Evolutionary conservation across 2,888 invertebrate genomes (phyloP), one percentile per base, ranked within the genome.

Genomic region (Zootermopsis nevadensis): DNA sequence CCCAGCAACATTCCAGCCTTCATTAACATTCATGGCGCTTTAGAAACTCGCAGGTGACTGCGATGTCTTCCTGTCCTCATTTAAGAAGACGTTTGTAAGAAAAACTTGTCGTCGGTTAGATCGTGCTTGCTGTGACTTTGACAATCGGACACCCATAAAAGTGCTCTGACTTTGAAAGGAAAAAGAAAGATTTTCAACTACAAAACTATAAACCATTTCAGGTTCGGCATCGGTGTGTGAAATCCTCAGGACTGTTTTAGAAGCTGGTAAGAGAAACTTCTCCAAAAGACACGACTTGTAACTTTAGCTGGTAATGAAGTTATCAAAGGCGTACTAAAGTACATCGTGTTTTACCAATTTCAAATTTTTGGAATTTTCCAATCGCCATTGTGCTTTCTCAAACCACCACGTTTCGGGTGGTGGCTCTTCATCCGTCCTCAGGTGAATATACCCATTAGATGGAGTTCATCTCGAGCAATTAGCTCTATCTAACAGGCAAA

Each of bases 21-120:
- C 74, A 74, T 42, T 74, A 74, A 74, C 74, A 74, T n/a, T 38
- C 33, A 22, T 8, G 42, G 22, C 22, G 24, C n/a, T 74, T 30
- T 10, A 38, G 42, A 74, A 69, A 27, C 24, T 3, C 3, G 74
- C 74, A 74, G 74, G 24, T 74, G 74, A 38, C 74, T 74, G 35
- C 15, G n/a, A 6, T 10, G 2, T 74, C 69, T 31, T 22, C 2
- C 33, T 22, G 12, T 69, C 33, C 38, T 74, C 12, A 15, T 74
- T n/a, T 8, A 22, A 74, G 38, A 22, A 74, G 74, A 74, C 74
- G 15, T 12, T 19, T 31, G 30, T 8, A 7, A 69, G 27, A 38
- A 74, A 74, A 38, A 74, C 6, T n/a, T 10, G 74, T 74, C 38
- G 42, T 74, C 24, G 4, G 38, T 6, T 38, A 24, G 22, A 33